Conservation (phyloP, 2,113 vertebrate genomes). For the Brienomyrus brachyistius region DNA sequence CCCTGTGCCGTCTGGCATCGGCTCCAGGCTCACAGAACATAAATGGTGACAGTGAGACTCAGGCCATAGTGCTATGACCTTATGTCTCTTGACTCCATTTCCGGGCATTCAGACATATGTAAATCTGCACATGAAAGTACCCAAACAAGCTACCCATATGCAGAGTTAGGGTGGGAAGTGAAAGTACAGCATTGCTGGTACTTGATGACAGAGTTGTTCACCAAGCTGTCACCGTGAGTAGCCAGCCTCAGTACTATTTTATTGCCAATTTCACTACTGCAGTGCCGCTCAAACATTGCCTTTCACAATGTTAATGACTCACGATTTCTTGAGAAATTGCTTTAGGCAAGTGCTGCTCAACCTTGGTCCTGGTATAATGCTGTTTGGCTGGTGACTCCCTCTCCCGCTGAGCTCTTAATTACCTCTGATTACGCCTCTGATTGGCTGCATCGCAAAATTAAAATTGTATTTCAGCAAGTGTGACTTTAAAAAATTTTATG, state of each 20-base stretch:
- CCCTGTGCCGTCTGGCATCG: not conserved
- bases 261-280: not conserved
- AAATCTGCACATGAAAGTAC: not conserved
- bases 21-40: not conserved
- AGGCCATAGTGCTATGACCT: not conserved
- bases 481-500: not conserved
- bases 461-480: not conserved
- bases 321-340: not conserved
- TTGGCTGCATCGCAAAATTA: not conserved
- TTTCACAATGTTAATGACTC: not conserved
- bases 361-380: not conserved
- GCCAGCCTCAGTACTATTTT: not conserved
- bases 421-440: not conserved
- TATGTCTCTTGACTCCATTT: not conserved
- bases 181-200: not conserved
- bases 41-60: not conserved
- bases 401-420: not conserved
- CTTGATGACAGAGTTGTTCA: not conserved
- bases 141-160: not conserved
- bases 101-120: not conserved
- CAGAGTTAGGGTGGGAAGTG: not conserved
- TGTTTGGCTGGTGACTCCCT: not conserved
- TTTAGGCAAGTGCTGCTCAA: not conserved
- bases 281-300: not conserved
- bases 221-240: not conserved